Evolutionary conservation across 30 jellyfish, hydroid and myxozoan species (phyloP), one percentile per base, ranked within the genome.

Genomic region (Pseudorhiza aurosa): DNA sequence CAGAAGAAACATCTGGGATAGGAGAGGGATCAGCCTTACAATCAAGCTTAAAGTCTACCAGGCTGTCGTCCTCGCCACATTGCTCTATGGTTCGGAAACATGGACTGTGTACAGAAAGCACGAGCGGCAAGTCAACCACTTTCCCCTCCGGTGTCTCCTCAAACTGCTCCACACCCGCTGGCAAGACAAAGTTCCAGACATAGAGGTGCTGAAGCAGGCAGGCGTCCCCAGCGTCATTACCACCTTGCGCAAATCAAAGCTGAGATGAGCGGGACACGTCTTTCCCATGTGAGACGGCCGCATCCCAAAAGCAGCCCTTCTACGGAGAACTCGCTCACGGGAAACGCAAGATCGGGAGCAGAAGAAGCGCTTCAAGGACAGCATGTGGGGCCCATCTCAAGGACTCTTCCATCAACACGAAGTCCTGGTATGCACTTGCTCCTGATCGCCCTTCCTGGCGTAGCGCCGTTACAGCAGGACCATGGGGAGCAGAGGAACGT

Each of bases 61-160:
- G 60, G 60, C 60, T 6, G 19, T 46, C 12, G 19, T 46, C 60
- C 60, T 46, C 60, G 19, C 6, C 60, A 46, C 19, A 3, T 27
- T 58, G n/a, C 47, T 58, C 19, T 58, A 8, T 65, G 79, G 26
- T 10, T 22, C 28, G 28, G 26, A 36, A 25, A 65, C 79, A 4
- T 65, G 79, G 79, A 65, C 79, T 3, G 12, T 36, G 26, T 65
- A 65, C 79, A 65, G 32, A 65, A 11, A 65, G 14, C 79, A 65
- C 49, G 79, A 65, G 67, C 27, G 26, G 79, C 27, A 65, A 35
- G 11, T 65, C 17, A 65, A 30, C 58, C 71, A 30, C 79, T 65
- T 65, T 30, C 79, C 27, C 26, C 14, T 43, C 55, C 27, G 11
- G 5, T 65, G 79, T 25, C 79, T 65, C 26, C 2, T 65, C 8